These are phyloP conservation scores for Pipistrellus kuhlii DNA, from an alignment of 2,797 vertebrate species.

Conservation along the genomic window DNA sequence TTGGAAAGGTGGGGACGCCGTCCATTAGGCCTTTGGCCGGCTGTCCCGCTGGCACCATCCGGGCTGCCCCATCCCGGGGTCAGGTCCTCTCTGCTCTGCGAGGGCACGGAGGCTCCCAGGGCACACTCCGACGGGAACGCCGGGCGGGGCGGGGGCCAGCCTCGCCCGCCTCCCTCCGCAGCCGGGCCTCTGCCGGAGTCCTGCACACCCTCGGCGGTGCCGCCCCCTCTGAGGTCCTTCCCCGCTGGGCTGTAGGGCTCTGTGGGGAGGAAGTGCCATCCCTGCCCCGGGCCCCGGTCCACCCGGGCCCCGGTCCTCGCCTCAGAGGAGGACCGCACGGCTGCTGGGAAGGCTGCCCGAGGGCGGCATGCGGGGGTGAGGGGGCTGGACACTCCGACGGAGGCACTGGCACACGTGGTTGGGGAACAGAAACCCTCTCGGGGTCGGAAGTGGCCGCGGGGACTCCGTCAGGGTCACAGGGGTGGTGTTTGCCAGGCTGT, in stretches of 20 bases:
- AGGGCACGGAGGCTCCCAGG: background rate
- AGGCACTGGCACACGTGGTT: background rate
- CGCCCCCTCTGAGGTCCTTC: background rate
- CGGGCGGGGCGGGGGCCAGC: background rate
- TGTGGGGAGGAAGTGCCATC: background rate
- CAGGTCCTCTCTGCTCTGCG: background rate
- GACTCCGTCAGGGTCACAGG: background rate
- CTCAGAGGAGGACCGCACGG: background rate
- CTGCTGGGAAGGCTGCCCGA: background rate
- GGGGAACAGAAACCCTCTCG: background rate
- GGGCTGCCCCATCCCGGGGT: background rate
- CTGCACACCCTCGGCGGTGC: background rate
- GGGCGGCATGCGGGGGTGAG: background rate
- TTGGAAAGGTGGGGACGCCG: conserved; percentile 45
- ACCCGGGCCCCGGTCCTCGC: fast-evolving
- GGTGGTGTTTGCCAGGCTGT: background rate
- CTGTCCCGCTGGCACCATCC: fast-evolving
- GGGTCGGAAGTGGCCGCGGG: background rate
- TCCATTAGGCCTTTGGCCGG: background rate
- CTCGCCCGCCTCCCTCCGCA: background rate
- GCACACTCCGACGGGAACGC: background rate
- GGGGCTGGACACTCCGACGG: background rate
- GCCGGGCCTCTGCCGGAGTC: background rate
- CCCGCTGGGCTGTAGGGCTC: background rate
- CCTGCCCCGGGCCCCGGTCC: background rate